phyloP scores from a whole-genome alignment of 1,140 invertebrate genomes.

The Drosophila elegans region DNA sequence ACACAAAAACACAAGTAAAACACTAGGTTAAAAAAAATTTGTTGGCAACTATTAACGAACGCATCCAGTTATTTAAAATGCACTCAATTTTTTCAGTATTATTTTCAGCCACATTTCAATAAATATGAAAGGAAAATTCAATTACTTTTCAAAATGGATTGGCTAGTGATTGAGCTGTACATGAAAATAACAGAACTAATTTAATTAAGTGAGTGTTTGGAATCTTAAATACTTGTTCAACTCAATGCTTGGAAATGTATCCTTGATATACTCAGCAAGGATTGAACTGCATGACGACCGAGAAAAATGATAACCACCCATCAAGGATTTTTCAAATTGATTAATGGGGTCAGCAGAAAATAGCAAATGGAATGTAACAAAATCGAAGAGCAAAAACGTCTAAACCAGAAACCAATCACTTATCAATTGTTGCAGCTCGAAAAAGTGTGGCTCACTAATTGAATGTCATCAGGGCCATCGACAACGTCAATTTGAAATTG shows the following conservation, averaged over 20 bases:
- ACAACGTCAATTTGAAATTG: conserved; percentile 44
- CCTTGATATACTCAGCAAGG: not conserved
- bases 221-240: not conserved
- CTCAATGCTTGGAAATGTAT: conserved; percentile 5
- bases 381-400: conserved; percentile 23
- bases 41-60: not conserved
- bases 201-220: conserved; percentile 17
- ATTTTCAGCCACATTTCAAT: conserved; percentile 13
- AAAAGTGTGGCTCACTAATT: conserved; percentile 35
- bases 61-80: conserved; percentile 13
- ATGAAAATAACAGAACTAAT: not conserved
- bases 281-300: not conserved
- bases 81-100: not conserved
- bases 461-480: conserved; percentile 38
- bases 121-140: conserved; percentile 21
- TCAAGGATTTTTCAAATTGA: conserved; percentile 29
- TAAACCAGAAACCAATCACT: conserved; percentile 44
- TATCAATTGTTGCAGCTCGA: conserved; percentile 30
- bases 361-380: conserved; percentile 15
- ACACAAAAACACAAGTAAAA: conserved; percentile 1
- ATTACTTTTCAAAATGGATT: conserved; percentile 35
- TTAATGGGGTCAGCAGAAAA: conserved; percentile 29
- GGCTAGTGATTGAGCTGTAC: not conserved
- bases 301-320: conserved; percentile 23
- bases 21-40: conserved; percentile 27